Conservation (phyloP, 2,113 vertebrate species). For the Platysteira castanea region DNA sequence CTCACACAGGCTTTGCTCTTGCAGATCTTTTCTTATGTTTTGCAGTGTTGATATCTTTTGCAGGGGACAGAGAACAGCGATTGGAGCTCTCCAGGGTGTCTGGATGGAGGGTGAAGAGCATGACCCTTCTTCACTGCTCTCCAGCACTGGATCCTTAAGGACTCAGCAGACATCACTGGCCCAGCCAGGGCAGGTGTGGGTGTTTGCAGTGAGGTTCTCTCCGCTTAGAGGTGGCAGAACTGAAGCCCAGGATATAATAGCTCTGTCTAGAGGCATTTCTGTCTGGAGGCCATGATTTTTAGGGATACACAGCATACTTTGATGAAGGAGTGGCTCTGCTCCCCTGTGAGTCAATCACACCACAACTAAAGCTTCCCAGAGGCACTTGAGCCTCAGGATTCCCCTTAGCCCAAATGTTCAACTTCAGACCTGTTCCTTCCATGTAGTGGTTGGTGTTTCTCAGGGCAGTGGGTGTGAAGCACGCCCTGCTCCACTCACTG, state of each 20-base stretch:
- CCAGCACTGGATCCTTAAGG: background rate
- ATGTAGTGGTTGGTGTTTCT: background rate
- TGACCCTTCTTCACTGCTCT: background rate
- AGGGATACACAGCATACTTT: background rate
- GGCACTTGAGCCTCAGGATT: background rate
- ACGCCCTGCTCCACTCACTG: rapidly evolving
- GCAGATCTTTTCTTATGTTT: background rate
- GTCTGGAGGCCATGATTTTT: background rate
- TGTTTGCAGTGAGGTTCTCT: background rate
- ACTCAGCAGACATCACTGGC: background rate
- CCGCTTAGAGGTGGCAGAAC: background rate
- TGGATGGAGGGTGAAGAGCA: background rate
- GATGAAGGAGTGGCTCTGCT: background rate
- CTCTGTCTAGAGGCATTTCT: background rate
- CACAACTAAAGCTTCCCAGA: background rate
- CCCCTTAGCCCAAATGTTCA: background rate
- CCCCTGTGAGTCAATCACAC: background rate
- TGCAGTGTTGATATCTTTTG: background rate
- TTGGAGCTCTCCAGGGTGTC: background rate
- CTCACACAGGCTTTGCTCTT: background rate
- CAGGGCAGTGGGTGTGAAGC: background rate
- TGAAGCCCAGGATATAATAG: background rate
- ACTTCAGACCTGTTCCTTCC: background rate
- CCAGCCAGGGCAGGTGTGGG: background rate
- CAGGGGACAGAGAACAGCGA: background rate